These are phyloP conservation scores for Gorsachius magnificus DNA, from an alignment of 2,797 vertebrate genomes.

Conservation along the genomic window DNA sequence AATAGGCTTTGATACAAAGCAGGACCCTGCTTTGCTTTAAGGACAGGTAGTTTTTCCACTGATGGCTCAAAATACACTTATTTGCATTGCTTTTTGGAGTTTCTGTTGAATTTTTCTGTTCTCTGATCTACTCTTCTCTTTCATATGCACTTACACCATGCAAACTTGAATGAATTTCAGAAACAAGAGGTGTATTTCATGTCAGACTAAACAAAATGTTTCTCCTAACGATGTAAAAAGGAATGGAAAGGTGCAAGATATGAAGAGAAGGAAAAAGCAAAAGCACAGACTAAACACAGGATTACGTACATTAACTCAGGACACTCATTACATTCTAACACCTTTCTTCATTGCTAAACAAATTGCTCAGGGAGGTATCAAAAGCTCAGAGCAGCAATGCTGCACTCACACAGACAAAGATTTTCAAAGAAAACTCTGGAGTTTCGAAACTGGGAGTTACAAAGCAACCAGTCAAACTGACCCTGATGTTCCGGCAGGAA, in stretches of 20 bases:
- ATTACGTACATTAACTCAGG: background rate
- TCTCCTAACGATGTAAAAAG: background rate
- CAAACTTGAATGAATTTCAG: background rate
- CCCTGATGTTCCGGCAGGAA: background rate
- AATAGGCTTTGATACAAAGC: background rate
- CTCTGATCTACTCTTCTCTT: background rate
- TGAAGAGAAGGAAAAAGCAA: background rate
- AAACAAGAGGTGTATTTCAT: background rate
- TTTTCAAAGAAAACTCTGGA: background rate
- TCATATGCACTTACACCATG: rapidly evolving
- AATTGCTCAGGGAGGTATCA: conserved; percentile 44
- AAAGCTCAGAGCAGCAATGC: conserved; percentile 10
- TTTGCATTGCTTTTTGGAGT: background rate
- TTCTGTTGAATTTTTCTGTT: background rate
- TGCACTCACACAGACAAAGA: background rate
- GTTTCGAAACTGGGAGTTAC: conserved; percentile 8
- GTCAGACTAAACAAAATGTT: conserved; percentile 5
- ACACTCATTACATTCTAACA: conserved; percentile 52
- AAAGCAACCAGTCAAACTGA: conserved; percentile 39
- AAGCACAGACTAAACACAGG: conserved; percentile 13
- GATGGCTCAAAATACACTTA: background rate
- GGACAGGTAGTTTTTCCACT: background rate
- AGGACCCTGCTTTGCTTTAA: background rate
- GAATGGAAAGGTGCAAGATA: background rate
- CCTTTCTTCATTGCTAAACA: conserved; percentile 31